Evolutionary conservation across 2,113 vertebrate genomes (phyloP).

Genomic region (Sciurus niger): DNA sequence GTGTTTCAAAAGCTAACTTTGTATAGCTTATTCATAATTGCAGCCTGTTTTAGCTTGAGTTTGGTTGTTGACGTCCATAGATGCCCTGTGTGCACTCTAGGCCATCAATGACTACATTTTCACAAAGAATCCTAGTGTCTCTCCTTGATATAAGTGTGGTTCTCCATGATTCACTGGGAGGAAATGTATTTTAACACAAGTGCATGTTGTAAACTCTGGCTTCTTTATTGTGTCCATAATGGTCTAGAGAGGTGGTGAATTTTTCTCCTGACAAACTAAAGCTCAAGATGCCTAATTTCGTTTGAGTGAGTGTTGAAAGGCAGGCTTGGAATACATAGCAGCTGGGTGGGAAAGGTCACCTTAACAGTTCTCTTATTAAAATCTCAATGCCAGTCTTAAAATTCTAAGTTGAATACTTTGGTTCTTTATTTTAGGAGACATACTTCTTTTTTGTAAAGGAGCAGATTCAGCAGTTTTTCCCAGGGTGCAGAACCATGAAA

Average conservation of each 20-base stretch:
- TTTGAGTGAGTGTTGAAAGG: slow-evolving; percentile 7
- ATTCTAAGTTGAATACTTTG: slow-evolving; percentile 58
- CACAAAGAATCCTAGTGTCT: slow-evolving; percentile 18
- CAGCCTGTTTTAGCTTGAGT: neutral
- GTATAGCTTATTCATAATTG: slow-evolving; percentile 54
- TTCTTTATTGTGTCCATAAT: neutral
- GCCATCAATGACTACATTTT: neutral
- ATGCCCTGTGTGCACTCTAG: neutral
- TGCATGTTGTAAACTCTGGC: neutral
- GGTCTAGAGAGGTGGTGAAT: slow-evolving; percentile 30
- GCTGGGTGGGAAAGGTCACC: neutral
- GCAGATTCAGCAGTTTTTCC: slow-evolving; percentile 98
- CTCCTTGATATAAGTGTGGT: neutral
- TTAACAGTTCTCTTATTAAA: slow-evolving; percentile 44
- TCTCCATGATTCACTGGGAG: neutral
- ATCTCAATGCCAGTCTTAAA: slow-evolving; percentile 29
- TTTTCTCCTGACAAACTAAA: neutral
- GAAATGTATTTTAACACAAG: slow-evolving; percentile 21
- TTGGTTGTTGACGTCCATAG: slow-evolving; percentile 31
- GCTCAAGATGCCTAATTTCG: slow-evolving; percentile 25
- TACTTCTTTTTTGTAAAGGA: slow-evolving; percentile 97
- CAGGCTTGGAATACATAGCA: neutral
- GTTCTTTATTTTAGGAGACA: slow-evolving; percentile 91
- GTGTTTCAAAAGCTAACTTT: slow-evolving; percentile 22
- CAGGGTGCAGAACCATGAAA: slow-evolving; percentile 93